Conservation (phyloP, 2,797 vertebrate species). For the Pangasius djambal region DNA sequence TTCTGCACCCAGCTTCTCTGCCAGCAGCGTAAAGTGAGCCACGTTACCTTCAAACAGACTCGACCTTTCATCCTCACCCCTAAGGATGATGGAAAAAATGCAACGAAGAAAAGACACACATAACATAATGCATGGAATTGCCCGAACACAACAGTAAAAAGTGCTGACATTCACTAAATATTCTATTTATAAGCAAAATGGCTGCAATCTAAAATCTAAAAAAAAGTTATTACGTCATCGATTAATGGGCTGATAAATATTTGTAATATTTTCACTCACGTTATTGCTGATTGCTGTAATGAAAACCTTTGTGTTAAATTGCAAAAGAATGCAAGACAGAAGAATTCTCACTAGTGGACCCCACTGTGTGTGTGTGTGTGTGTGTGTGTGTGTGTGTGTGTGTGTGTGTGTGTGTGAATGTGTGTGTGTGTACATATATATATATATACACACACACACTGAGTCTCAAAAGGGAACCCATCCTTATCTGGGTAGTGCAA, state of each 20-base stretch:
- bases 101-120: slow-evolving; percentile 56
- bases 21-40: slow-evolving; percentile 75
- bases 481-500: too few relatives aligned
- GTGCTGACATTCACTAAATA: background rate
- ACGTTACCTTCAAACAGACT: slow-evolving; percentile 72
- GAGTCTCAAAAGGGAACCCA: too few relatives aligned
- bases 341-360: background rate
- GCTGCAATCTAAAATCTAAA: background rate
- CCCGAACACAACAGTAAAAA: background rate
- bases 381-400: too few relatives aligned
- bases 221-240: background rate
- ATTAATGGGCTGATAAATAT: background rate
- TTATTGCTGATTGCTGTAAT: background rate
- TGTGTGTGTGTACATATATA: too few relatives aligned
- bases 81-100: slow-evolving; percentile 64
- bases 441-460: too few relatives aligned
- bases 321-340: background rate
- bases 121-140: background rate
- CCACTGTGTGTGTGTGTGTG: background rate
- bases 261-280: background rate
- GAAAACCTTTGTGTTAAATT: background rate
- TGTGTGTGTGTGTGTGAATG: too few relatives aligned
- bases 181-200: background rate
- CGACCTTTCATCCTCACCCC: slow-evolving; percentile 56
- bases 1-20: slow-evolving; percentile 67